Base-by-base conservation (phyloP, 2,113 vertebrate genomes). In the Nettapus auritus region DNA sequence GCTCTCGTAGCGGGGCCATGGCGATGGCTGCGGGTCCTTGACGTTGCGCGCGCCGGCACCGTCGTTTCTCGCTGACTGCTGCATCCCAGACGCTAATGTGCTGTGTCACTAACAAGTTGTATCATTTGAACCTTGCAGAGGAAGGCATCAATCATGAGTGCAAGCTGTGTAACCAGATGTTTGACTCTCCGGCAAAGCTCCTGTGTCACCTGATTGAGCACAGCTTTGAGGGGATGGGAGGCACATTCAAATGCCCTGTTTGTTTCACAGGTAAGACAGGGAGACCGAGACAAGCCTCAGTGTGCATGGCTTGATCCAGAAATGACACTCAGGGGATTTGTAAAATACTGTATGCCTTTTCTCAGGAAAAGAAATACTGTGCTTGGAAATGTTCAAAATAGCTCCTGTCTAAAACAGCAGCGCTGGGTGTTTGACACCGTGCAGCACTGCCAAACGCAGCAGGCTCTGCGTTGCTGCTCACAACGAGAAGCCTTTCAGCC, bases 131-230 rank as follows among this genome's bases (percentile, higher is more conserved):
- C 98, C 98, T 98, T 99, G 98, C 99, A 99, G 99, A 99, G 98
- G 99, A 99, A 98, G 99, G 99, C 98, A 99, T 99, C 99, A 99
- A 99, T 99, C 99, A 99, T n/a, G 99, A 99, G 98, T 99, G 99
- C 99, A 99, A 99, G 98, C 99, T 99, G 98, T 99, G 99, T 98
- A 99, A 99, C 99, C 99, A 99, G 99, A 99, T 99, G 99, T 99
- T 99, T 98, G 99, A 99, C 98, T 99, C 99, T 97, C 99, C 99
- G 67, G 99, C 99, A 98, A 99, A 99, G 98, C 99, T 99, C 97
- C 98, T 99, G 93, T 99, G 99, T 98, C 99, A 99, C 98, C 99
- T 99, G 98, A 99, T 99, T 94, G 99, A 99, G 98, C 99, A 99
- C 98, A 99, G 99, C 98, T 99, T 99, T 62, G 99, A 99, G 98